phyloP scores from a whole-genome alignment of 2,797 vertebrate species.

The Sternotherus odoratus region DNA sequence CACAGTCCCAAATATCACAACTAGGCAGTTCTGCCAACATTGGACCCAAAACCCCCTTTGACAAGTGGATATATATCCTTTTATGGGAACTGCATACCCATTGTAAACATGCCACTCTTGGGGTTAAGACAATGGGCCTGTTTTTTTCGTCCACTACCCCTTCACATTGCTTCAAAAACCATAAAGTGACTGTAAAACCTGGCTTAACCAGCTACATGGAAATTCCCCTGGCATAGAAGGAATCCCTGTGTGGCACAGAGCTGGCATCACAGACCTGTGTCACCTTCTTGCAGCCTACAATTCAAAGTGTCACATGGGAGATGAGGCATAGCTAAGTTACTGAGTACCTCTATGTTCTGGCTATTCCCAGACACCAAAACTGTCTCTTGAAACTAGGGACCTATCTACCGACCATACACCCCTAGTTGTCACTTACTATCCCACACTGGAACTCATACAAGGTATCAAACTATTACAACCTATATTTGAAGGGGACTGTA shows the following conservation, averaged over 20 bases:
- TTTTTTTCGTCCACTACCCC: fast-evolving
- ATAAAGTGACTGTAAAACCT: not conserved
- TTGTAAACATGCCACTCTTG: not conserved
- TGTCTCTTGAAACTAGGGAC: not conserved
- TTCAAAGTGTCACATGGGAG: not conserved
- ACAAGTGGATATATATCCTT: fast-evolving
- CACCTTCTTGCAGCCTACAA: not conserved
- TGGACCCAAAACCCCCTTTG: not conserved
- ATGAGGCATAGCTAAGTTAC: not conserved
- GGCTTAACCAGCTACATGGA: not conserved
- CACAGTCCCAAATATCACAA: not conserved
- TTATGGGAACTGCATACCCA: not conserved
- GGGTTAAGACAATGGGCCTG: fast-evolving
- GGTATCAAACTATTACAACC: not conserved
- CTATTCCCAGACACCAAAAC: not conserved
- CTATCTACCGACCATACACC: not conserved
- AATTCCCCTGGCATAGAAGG: not conserved
- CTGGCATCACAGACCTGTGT: fast-evolving
- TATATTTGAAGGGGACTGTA: not conserved
- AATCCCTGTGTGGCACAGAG: not conserved
- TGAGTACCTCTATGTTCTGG: not conserved
- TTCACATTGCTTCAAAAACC: not conserved
- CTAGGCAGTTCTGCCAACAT: not conserved
- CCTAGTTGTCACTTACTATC: not conserved
- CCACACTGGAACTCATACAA: not conserved